Base-by-base conservation (phyloP, 2,888 invertebrate species). In the Parnassius apollo region DNA sequence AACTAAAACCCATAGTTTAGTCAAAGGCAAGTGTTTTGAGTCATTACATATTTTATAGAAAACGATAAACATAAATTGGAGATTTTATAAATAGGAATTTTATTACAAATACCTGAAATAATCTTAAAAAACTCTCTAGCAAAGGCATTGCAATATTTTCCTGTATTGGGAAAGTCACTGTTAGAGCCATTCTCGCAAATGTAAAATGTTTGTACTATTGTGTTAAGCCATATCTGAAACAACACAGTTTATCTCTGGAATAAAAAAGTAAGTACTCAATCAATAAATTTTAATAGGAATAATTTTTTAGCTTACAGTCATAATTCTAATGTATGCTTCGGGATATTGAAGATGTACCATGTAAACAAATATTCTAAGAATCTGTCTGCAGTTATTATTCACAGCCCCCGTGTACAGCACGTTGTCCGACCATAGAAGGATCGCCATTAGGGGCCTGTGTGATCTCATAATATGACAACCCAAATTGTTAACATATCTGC, bases 191-290 rank as follows among this genome's bases (percentile, higher is more conserved):
- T 76, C 67, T 88, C 87, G 68, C 82, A 86, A 9, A 83, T 75
- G 64, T 90, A 91, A 70, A 85, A 83, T 56, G 81, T 84, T 70
- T 91, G 85, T 35, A 86, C 74, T 56, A 87, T 77, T 42, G 79
- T 69, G 68, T 89, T 90, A 9, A 91, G 68, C 89, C 88, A 90
- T 18, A 70, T 72, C 91, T 91, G 82, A 80, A 85, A 70, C 46
- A 59, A 66, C 60, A 64, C 53, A 59, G 35, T 35, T 35, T 35
- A 35, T 35, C 35, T 35, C 4, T 35, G 7, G 35, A 35, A 35
- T 35, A 35, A 35, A 35, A 35, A 7, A 35, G 25, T 4, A 35
- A 35, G 35, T 35, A 51, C 22, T 50, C 10, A 44, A 9, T 11
- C 11, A 44, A 11, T 11, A 44, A 44, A 44, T 44, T 11, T 2